Base-by-base conservation (phyloP, 2,113 vertebrate species). In the Crotalus tigris region DNA sequence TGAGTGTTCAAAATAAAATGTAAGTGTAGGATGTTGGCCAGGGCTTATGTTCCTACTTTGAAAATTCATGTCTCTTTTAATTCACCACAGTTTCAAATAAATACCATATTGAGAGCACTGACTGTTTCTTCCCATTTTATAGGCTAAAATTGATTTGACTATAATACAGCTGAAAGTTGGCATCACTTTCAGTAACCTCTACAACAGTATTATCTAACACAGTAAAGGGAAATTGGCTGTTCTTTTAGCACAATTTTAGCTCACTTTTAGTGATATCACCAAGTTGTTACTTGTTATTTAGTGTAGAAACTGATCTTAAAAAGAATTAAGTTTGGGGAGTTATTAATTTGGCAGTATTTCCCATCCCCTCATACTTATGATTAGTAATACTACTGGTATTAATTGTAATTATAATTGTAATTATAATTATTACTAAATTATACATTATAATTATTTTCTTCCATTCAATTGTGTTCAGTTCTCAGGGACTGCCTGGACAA, bases 301-400 rank as follows among this genome's bases (percentile, higher is more conserved):
- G 23, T 24, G 75, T 53, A n/a, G 9, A 90, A 54, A 7, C 13
- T 5, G 7, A 33, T 4, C 26, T 55, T 75, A 54, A 49, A 55
- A 58, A 86, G 59, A 88, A 55, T 15, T 3, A 44, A 89, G 0
- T 92, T 93, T 33, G 3, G 90, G 95, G 44, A 95, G 94, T 92
- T 23, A 87, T 49, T 64, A 53, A 92, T 49, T 21, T 29, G 92
- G 39, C 26, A 87, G 5, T 11, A 33, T 75, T 94, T 90, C 88
- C 44, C 58, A 85, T 26, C 5, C 57, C 29, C 26, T 54, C 46
- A 51, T 95, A 13, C 21, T 89, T 59, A 12, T 23, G 87, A 51
- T 53, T 33, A 29, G 4, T 8, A 9, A 44, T 57, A 51, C 26
- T n/a, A 39, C 39, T 39, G 39, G 39, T 39, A 39, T 39, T 39